A percentile compares a stretch with the other conserved stretches of the same genome.
Conservation (phyloP, 2,888 invertebrate genomes). For the Congeria kusceri region DNA sequence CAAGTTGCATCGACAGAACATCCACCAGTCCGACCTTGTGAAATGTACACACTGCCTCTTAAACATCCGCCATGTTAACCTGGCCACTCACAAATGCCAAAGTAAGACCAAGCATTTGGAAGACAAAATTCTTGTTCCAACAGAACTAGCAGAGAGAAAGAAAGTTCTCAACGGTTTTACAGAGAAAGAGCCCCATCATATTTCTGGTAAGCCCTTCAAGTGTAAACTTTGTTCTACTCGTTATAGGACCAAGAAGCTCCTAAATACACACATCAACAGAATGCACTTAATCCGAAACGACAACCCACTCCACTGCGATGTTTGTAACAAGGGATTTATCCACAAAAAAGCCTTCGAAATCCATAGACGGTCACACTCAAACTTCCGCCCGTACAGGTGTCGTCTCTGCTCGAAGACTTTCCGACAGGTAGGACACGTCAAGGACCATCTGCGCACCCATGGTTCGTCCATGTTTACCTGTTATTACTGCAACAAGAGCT, state of each 20-base stretch:
- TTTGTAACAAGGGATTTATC: constrained; percentile 54
- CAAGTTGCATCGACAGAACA: too few relatives aligned
- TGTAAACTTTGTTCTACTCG: constrained; percentile 44
- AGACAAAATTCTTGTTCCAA: background rate
- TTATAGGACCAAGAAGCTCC: constrained; percentile 26
- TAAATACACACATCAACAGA: constrained; percentile 36
- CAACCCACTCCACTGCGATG: constrained; percentile 44
- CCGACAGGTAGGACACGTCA: constrained; percentile 46
- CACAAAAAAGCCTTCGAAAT: constrained; percentile 26
- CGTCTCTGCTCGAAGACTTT: constrained; percentile 43
- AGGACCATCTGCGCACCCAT: constrained; percentile 49
- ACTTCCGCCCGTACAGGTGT: constrained; percentile 46
- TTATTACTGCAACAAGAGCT: constrained; percentile 25
- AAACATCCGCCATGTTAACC: background rate
- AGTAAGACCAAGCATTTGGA: background rate
- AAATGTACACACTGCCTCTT: background rate
- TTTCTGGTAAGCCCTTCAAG: constrained; percentile 18
- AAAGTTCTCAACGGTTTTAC: background rate
- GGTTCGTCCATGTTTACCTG: constrained; percentile 17
- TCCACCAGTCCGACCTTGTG: too few relatives aligned
- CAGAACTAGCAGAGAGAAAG: background rate
- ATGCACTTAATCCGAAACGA: constrained; percentile 47
- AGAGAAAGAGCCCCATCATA: constrained; percentile 6
- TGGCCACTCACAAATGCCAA: background rate
- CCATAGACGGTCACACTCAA: constrained; percentile 53